Conservation (phyloP, 2,113 vertebrate species). For the Pycnonotus jocosus region DNA sequence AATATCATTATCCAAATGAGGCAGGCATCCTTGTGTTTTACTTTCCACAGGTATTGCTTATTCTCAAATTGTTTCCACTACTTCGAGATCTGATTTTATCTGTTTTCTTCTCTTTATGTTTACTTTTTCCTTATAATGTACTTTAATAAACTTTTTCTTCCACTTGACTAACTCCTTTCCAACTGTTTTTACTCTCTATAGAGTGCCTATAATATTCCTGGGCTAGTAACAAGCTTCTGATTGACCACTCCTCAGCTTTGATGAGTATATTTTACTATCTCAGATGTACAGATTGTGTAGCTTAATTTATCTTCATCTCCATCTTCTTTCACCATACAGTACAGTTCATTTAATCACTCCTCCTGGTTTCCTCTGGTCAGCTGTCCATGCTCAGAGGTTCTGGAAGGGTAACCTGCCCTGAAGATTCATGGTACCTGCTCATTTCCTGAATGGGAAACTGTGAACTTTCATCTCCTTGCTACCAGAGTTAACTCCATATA, state of each 20-base stretch:
- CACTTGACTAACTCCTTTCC: neutral
- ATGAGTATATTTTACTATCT: neutral
- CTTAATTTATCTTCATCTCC: neutral
- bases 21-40: neutral
- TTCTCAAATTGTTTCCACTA: neutral
- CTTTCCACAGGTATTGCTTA: neutral
- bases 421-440: neutral
- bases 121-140: neutral
- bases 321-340: neutral
- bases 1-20: neutral
- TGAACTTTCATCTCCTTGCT: neutral
- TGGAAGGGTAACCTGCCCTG: neutral
- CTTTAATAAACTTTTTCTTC: neutral
- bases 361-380: neutral
- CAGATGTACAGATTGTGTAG: neutral
- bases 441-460: neutral
- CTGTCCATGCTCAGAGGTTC: neutral
- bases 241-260: neutral
- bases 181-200: neutral
- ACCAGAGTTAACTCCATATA: neutral
- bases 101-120: neutral
- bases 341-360: neutral
- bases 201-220: neutral
- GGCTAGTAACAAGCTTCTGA: neutral
- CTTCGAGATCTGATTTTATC: neutral